Evolutionary conservation across 1,140 invertebrate genomes (phyloP), one percentile per base, ranked within the genome.

Genomic region (Drosophila auraria): DNA sequence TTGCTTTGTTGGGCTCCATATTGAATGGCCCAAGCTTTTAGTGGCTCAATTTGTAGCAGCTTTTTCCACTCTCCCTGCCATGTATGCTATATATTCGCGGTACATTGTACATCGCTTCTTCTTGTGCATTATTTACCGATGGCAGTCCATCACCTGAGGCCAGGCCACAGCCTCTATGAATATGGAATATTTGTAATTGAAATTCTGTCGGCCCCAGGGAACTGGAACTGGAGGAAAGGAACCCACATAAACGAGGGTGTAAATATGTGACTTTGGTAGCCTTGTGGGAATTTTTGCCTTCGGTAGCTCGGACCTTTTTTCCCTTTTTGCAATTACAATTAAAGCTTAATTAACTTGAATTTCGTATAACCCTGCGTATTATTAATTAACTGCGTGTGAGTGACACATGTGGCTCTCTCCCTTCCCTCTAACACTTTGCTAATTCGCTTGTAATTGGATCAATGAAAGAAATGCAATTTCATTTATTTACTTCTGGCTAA

Each of bases 281-380:
- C 68, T 54, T 45, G 30, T 17, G 61, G 68, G 63, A 54, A 25
- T 61, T 36, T 53, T 45, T 11, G 3, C 38, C n/a, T n/a, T 40
- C 47, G 9, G n/a, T 17, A 27, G 49, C 49, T 27, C n/a, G 15
- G 8, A 3, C 7, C 11, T 30, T 51, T 36, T 45, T 58, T 38
- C 33, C 54, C 23, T 57, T 51, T 57, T 54, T 75, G 9, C 56
- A 70, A 83, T 75, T 71, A 58, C 45, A 65, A 81, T 61, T 78
- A 60, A 56, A 63, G 25, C 69, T 76, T 87, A 82, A 87, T 87
- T 80, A 82, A 66, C 78, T 78, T 45, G 69, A 56, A 70, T 70
- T 57, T 69, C 23, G 33, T 47, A 66, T 66, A 44, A 75, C 56
- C 47, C 54, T 42, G 36, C 50, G 44, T 25, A 58, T 77, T 84